Base-by-base conservation (phyloP, 2,888 invertebrate species). In the Allacma fusca region DNA sequence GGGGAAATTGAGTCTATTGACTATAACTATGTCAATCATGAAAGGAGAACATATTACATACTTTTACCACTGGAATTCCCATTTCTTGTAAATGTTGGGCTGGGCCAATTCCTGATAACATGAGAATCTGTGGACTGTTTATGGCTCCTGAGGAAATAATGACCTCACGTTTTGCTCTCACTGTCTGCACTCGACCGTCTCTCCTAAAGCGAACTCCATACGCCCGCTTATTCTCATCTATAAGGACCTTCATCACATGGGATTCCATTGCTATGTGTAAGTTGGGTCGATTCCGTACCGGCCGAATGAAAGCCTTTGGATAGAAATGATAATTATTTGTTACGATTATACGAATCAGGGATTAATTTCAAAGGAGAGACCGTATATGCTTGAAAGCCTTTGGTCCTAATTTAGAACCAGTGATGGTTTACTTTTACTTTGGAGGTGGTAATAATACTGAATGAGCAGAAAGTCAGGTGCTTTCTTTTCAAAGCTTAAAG, bases 141-240 rank as follows among this genome's bases (percentile, higher is more conserved):
- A 98, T 90, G 0, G 97, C 91, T 0, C 98, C 98, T 0, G 93
- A 96, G 0, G 95, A 94, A 1, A 98, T 94, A 70, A 98, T 93
- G 0, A 98, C 93, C 86, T 96, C 96, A 86, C 93, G 95, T 43
- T 90, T 90, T 0, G 95, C 94, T 78, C 92, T 88, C 0, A 95
- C 91, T 70, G 92, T 89, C 84, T 92, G 91, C 0, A 92, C 85
- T 87, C 91, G 91, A 70, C 91, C 91, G n/a, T 73, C 93, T 91
- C 65, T 93, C 89, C 1, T 93, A 87, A 84, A 95, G 94, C 85
- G 94, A 0, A 96, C 92, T 0, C 95, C 95, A 86, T 92, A 93
- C 0, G 95, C 93, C 23, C 92, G 88, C 86, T 93, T 94, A 0
- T 91, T 91, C 57, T 90, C 88, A 75, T 90, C 87, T 29, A 94